phyloP scores from a whole-genome alignment of 2,113 vertebrate species.

The Podarcis cretensis region DNA sequence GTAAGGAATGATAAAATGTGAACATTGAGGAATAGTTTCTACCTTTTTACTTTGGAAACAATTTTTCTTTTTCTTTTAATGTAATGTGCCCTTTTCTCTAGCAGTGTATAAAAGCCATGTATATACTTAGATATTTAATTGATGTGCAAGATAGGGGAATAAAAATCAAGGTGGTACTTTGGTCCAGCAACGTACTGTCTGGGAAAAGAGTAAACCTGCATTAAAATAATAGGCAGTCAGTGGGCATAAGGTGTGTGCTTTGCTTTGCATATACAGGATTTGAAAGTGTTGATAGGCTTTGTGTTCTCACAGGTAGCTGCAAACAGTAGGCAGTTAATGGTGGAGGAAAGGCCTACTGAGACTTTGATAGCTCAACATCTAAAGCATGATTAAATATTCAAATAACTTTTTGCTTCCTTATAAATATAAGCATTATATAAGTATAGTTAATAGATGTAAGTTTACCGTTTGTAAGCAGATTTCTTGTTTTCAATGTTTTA shows the following conservation, averaged over 20 bases:
- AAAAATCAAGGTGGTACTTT: constrained; percentile 76
- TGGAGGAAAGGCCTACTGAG: constrained; percentile 81
- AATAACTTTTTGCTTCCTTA: constrained; percentile 88
- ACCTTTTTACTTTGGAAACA: constrained; percentile 76
- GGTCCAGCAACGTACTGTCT: constrained; percentile 61
- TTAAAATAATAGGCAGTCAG: constrained; percentile 72
- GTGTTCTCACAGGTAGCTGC: constrained; percentile 76
- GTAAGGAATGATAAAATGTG: constrained; percentile 59
- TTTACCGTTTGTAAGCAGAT: constrained; percentile 89
- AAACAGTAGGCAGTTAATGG: constrained; percentile 71
- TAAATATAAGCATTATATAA: constrained; percentile 96
- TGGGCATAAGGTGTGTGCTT: constrained; percentile 76
- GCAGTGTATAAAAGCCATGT: constrained; percentile 84
- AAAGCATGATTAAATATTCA: constrained; percentile 90
- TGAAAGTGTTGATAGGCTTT: constrained; percentile 80
- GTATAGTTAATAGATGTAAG: constrained; percentile 96
- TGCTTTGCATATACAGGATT: constrained; percentile 78
- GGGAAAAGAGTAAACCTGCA: constrained; percentile 60
- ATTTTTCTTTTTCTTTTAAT: constrained; percentile 75
- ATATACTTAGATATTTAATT: constrained; percentile 83
- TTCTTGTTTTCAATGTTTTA: constrained; percentile 88
- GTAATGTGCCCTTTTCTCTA: constrained; percentile 83
- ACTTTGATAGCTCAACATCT: constrained; percentile 82
- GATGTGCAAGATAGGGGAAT: constrained; percentile 79
- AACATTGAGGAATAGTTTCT: constrained; percentile 45